phyloP scores from a whole-genome alignment of 2,113 vertebrate genomes.

The Nannospalax galili region DNA sequence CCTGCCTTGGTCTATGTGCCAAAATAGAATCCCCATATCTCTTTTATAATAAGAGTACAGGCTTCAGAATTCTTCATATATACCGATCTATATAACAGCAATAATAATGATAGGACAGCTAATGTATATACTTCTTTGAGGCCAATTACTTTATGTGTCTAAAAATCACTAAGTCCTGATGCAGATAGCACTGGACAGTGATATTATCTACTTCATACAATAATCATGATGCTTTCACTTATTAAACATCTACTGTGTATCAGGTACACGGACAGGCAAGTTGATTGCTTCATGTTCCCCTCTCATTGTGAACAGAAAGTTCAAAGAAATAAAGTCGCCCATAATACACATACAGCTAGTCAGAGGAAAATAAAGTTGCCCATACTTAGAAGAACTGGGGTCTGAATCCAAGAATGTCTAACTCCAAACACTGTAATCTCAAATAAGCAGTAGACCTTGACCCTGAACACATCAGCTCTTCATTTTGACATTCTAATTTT shows the following conservation, averaged over 20 bases:
- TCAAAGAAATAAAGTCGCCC: neutral
- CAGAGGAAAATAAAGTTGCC: too few relatives aligned
- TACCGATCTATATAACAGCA: neutral
- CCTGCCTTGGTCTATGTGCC: neutral
- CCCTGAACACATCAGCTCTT: neutral
- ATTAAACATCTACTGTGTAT: neutral
- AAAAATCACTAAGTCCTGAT: neutral
- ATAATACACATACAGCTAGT: too few relatives aligned
- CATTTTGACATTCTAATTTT: neutral
- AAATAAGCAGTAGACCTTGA: neutral
- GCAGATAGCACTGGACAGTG: neutral
- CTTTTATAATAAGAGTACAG: constrained; percentile 9
- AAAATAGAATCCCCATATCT: constrained; percentile 13
- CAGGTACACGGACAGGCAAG: neutral
- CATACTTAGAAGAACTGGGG: too few relatives aligned
- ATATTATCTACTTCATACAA: neutral
- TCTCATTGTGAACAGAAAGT: constrained; percentile 16
- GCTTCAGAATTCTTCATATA: constrained; percentile 22
- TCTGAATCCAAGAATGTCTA: neutral
- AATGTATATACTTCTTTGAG: neutral
- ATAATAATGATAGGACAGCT: neutral
- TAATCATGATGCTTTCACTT: neutral
- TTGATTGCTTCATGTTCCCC: neutral
- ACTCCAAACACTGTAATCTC: neutral
- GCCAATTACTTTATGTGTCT: neutral